Evolutionary conservation across 2,797 vertebrate genomes (phyloP).

Genomic region (Artibeus jamaicensis): DNA sequence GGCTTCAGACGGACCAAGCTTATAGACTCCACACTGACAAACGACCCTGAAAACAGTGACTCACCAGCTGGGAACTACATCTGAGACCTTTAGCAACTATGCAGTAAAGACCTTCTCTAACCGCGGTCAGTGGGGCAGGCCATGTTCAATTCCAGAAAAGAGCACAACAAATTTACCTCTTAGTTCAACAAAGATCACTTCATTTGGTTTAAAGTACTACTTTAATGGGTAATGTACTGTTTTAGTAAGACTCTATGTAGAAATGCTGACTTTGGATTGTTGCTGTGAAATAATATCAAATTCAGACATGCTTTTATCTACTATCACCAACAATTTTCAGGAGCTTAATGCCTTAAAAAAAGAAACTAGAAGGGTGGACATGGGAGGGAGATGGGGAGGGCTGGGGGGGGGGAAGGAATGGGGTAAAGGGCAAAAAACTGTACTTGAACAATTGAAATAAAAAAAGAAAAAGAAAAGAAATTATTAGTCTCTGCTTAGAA

Average conservation of each 20-base stretch:
- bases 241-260: not conserved
- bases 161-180: not conserved
- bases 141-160: conserved; percentile 31
- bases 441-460: too few species aligned
- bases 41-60: not conserved
- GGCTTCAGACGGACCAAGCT: not conserved
- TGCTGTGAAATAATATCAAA: conserved; percentile 17
- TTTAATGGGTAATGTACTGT: not conserved
- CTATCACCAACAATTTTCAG: conserved; percentile 13
- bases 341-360: conserved; percentile 8
- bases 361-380: not conserved
- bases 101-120: conserved; percentile 39
- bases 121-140: not conserved
- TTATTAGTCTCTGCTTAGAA: not conserved
- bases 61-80: not conserved
- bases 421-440: too few species aligned
- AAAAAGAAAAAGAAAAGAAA: not conserved
- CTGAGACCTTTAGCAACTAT: not conserved
- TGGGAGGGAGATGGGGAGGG: too few species aligned
- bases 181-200: conserved; percentile 20
- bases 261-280: not conserved
- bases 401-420: too few species aligned
- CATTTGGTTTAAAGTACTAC: not conserved
- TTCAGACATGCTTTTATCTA: not conserved
- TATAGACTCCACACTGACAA: not conserved